Percentiles rank a stretch among this genome's conserved stretches.
Evolutionary conservation across 2,113 vertebrate species (phyloP).

Genomic region (Mesitornis unicolor): DNA sequence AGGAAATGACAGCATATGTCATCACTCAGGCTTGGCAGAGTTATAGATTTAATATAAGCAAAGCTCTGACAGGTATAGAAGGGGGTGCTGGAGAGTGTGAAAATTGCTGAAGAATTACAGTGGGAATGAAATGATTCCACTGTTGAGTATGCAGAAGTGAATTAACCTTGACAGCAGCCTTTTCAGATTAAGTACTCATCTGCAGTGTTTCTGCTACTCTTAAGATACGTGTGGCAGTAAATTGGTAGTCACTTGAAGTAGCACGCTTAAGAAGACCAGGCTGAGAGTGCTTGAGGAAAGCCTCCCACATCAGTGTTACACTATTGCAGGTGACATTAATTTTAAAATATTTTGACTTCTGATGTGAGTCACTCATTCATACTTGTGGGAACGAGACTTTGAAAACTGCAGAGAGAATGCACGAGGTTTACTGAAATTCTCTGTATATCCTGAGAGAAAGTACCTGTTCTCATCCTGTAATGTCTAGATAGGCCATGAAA

Average conservation of each 20-base stretch:
- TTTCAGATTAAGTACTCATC: background rate
- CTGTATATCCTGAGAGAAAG: fast-evolving
- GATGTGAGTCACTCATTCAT: background rate
- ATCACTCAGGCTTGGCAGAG: background rate
- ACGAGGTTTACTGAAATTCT: background rate
- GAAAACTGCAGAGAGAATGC: background rate
- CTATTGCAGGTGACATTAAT: background rate
- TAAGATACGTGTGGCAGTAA: background rate
- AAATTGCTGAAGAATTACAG: background rate
- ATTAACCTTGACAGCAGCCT: background rate
- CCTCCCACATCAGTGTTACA: background rate
- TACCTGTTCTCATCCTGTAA: background rate
- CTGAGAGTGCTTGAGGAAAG: background rate
- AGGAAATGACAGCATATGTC: background rate
- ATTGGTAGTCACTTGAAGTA: background rate
- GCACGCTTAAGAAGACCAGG: background rate
- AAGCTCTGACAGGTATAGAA: background rate
- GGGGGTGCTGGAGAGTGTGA: background rate
- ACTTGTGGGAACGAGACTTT: background rate
- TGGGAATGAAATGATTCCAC: background rate
- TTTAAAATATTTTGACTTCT: background rate
- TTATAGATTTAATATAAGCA: background rate
- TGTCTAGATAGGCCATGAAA: background rate
- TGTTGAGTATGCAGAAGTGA: background rate
- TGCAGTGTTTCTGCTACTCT: background rate